Evolutionary conservation across 1,140 invertebrate species (phyloP).

Genomic region (Rhagoletis zephyria): DNA sequence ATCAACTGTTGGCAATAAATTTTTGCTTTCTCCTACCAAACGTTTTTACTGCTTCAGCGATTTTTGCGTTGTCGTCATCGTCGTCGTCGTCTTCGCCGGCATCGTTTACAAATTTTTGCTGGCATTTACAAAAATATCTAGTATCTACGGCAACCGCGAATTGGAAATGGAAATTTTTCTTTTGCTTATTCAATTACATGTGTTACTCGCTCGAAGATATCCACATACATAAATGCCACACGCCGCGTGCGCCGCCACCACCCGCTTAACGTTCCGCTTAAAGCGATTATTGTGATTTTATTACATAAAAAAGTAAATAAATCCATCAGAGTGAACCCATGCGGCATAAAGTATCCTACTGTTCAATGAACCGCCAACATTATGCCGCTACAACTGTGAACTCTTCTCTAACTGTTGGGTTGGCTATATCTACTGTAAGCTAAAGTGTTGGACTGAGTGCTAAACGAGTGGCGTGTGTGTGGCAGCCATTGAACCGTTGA

Average conservation of each 20-base stretch:
- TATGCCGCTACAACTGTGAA: not conserved
- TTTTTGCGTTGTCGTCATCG: not conserved
- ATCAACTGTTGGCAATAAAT: slow-evolving; percentile 39
- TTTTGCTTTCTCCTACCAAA: slow-evolving; percentile 13
- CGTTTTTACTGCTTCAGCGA: slow-evolving; percentile 17
- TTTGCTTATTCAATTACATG: slow-evolving; percentile 17
- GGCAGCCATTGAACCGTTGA: not conserved
- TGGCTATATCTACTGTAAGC: not conserved
- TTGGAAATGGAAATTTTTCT: not conserved
- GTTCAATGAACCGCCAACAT: slow-evolving; percentile 38
- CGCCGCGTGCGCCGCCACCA: not conserved
- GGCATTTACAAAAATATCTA: not conserved
- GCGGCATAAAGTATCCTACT: slow-evolving; percentile 40
- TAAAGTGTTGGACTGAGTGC: not conserved
- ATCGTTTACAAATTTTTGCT: not conserved
- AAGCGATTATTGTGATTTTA: slow-evolving; percentile 48
- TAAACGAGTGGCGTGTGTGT: not conserved
- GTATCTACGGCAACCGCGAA: not conserved
- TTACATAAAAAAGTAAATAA: slow-evolving; percentile 46
- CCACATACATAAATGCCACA: not conserved
- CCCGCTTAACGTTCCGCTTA: slow-evolving; percentile 11
- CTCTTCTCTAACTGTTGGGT: not conserved
- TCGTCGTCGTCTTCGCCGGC: too few relatives aligned
- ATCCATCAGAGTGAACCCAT: not conserved
- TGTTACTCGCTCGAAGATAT: not conserved